Evolutionary conservation across 2,113 vertebrate species (phyloP), one percentile per base, ranked within the genome.

Genomic region (Hassar affinis): DNA sequence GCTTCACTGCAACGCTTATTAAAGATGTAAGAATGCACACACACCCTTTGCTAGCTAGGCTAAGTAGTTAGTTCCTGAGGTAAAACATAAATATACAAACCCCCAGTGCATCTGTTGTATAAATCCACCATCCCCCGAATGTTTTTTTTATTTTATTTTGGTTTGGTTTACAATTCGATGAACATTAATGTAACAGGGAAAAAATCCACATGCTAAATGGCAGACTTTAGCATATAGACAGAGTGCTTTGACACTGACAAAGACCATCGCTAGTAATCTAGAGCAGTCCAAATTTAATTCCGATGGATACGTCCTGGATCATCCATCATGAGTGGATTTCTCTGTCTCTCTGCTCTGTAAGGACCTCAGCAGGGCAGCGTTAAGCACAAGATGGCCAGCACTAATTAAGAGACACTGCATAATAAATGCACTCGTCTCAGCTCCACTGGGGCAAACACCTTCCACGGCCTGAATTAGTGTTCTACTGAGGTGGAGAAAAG

Each of bases 241-340:
- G 49, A 47, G 71, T 17, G 35, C 79, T 74, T 56, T 57, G 57
- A 84, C 83, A 82, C 79, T 82, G 79, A 85, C 56, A 79, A 64
- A 74, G 75, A 56, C 57, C 68, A 66, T n/a, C 49, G 61, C 30
- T 54, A 76, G 85, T 86, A 86, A 85, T 88, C 85, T 89, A 84
- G 86, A 85, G 88, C 89, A 77, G 76, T 79, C 76, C 68, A 54
- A 79, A 89, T 88, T 82, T 89, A 88, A 91, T 91, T 91, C 88
- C 87, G 69, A 79, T 86, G 86, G 83, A 90, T 81, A 78, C 85
- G 86, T 86, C 84, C 77, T 22, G 66, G 52, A 85, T 81, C 89
- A 89, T 92, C 89, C 75, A 88, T 92, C 90, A 92, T 79, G 78
- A 33, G 42, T 66, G 45, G 85, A 54, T 54, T 71, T 75, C 22